Evolutionary conservation across 2,113 vertebrate species (phyloP).

Genomic region (Dicaeum eximium): DNA sequence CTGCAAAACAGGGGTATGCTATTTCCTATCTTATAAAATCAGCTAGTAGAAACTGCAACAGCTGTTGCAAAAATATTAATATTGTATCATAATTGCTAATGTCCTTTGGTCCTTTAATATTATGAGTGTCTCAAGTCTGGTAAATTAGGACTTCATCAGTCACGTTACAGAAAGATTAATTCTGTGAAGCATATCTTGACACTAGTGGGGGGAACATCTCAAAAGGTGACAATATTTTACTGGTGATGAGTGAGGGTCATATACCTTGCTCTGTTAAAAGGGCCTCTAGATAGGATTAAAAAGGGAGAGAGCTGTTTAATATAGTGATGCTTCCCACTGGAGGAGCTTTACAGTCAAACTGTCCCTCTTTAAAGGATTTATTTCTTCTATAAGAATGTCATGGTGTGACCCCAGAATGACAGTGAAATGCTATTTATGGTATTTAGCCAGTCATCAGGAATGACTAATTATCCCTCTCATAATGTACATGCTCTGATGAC

Average conservation of each 20-base stretch:
- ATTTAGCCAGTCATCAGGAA: conserved; percentile 20
- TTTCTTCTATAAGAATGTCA: not conserved
- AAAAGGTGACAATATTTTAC: not conserved
- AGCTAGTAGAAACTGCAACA: not conserved
- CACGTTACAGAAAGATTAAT: not conserved
- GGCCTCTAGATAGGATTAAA: not conserved
- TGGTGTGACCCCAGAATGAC: not conserved
- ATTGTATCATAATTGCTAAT: not conserved
- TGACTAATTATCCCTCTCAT: not conserved
- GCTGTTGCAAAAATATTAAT: not conserved
- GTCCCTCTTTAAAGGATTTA: not conserved
- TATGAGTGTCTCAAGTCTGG: not conserved
- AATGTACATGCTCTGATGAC: not conserved
- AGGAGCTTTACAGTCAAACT: not conserved
- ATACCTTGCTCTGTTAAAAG: not conserved
- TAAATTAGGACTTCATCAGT: not conserved
- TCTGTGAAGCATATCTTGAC: not conserved
- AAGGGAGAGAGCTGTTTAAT: not conserved
- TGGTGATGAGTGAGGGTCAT: not conserved
- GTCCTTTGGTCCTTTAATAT: not conserved
- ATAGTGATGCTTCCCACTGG: not conserved
- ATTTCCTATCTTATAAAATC: not conserved
- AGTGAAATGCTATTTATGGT: not conserved
- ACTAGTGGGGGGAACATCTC: not conserved
- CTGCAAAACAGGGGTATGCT: not conserved